A percentile compares a stretch with the other conserved stretches of the same genome.
Conservation (phyloP, 1,140 invertebrate species). For the Megalopta genalis region DNA sequence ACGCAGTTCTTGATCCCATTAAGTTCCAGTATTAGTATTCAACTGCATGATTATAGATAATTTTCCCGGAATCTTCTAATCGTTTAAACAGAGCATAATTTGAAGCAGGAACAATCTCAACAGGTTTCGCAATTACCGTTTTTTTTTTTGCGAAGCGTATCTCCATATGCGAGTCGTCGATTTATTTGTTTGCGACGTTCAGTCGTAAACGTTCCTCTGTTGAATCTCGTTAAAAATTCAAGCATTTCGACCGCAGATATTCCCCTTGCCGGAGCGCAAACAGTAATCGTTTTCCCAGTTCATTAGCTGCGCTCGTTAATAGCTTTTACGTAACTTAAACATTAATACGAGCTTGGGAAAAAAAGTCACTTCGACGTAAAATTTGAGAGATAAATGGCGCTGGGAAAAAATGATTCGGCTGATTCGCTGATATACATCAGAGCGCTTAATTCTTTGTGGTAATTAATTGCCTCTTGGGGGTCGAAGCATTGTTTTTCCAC, state of each 20-base stretch:
- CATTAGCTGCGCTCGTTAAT: slow-evolving; percentile 50
- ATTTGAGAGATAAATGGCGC: slow-evolving; percentile 37
- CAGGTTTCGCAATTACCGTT: neutral
- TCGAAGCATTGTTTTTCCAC: neutral
- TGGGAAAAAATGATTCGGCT: neutral
- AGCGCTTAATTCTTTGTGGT: neutral
- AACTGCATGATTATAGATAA: too few species aligned
- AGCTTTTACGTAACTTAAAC: slow-evolving; percentile 49
- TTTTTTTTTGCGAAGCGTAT: neutral
- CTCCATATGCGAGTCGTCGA: neutral
- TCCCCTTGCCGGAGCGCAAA: slow-evolving; percentile 36
- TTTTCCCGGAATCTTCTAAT: too few species aligned
- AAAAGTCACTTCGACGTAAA: slow-evolving; percentile 39
- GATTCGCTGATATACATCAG: neutral
- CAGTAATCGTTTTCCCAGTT: slow-evolving; percentile 52
- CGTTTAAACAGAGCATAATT: too few species aligned
- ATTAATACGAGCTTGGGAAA: slow-evolving; percentile 34
- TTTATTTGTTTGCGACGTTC: slow-evolving; percentile 46
- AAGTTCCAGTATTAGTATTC: too few species aligned
- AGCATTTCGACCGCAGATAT: slow-evolving; percentile 59
- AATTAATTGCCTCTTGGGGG: neutral
- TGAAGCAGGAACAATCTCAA: too few species aligned
- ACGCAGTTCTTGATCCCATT: too few species aligned
- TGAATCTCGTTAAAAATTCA: slow-evolving; percentile 61
- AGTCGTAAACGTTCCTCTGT: slow-evolving; percentile 24